Evolutionary conservation across 2,888 invertebrate species (phyloP), one percentile per base, ranked within the genome.

Genomic region (Sisyra nigra): DNA sequence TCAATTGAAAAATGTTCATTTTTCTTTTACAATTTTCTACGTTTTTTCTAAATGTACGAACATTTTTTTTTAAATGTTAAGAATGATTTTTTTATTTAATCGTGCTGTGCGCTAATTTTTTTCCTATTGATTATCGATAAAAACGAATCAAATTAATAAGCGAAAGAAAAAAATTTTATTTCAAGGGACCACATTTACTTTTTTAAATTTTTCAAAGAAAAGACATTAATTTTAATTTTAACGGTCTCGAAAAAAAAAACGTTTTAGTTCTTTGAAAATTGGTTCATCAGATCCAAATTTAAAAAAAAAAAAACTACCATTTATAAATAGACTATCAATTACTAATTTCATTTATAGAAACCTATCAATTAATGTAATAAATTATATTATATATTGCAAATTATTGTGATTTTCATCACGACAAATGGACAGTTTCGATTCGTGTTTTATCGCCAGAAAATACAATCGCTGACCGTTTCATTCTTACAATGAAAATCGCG

Each of bases 51-150:
- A 24, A n/a, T n/a, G 24, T 24, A 24, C 24, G n/a, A n/a, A n/a
- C 24, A 24, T 24, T 24, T 24, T 24, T 24, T 24, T 24, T 24
- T 24, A 7, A n/a, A 5, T 24, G 24, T 24, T 24, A 24, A n/a
- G n/a, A n/a, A n/a, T n/a, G n/a, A n/a, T n/a, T n/a, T n/a, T n/a
- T n/a, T n/a, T n/a, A n/a, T n/a, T n/a, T n/a, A n/a, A n/a, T n/a
- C n/a, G n/a, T n/a, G n/a, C n/a, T n/a, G n/a, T n/a, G n/a, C n/a
- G n/a, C n/a, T n/a, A n/a, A n/a, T n/a, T n/a, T n/a, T n/a, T n/a
- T n/a, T n/a, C n/a, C n/a, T n/a, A n/a, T n/a, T 63, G 13, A 32
- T 13, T 11, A 11, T 11, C 32, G 13, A 32, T 32, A 6, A 11
- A 32, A 11, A 32, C 3, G n/a, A 32, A 11, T 32, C 32, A 11